Base-by-base conservation (phyloP, 2,888 invertebrate genomes). In the Stegophylla sp. region DNA sequence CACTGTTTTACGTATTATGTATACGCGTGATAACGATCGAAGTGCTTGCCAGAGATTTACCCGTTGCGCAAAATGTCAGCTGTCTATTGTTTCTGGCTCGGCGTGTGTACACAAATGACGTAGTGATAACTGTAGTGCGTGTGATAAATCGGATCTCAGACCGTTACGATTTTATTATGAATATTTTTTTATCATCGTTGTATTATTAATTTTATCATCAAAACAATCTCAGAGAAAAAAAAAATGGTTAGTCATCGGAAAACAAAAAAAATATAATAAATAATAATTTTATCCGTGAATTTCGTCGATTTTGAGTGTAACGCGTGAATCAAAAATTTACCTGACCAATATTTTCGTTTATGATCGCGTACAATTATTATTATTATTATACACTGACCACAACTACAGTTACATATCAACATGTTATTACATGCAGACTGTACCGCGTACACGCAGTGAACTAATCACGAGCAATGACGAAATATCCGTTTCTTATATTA, bases 381-480 rank as follows among this genome's bases (percentile, higher is more conserved):
- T n/a, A n/a, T 20, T 43, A 41, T 43, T 17, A n/a, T 26, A 26
- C 26, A 4, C 26, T 20, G 48, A 28, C 17, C 13, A n/a, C 48
- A 67, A 34, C 34, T 34, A 48, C 48, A 45, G 17, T 45, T 66
- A 20, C 26, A 66, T 66, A 45, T 64, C 15, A 15, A 64, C 3
- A 17, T 51, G 1, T 17, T 43, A 66, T 23, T 64, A 43, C 10
- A 9, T n/a, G n/a, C n/a, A n/a, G n/a, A n/a, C n/a, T n/a, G n/a
- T n/a, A n/a, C 17, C 43, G 43, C n/a, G 28, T 51, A n/a, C 51
- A 26, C 28, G 13, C 45, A 20, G 23, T 45, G 73, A 61, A 61
- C 74, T 69, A 69, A 77, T 77, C 34, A 28, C 59, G 67, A 45
- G 23, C 61, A 23, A 69, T 79, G 79, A 79, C 71, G 79, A 79